Evolutionary conservation across 2,888 invertebrate species (phyloP).

Genomic region (Aphodius granarius): DNA sequence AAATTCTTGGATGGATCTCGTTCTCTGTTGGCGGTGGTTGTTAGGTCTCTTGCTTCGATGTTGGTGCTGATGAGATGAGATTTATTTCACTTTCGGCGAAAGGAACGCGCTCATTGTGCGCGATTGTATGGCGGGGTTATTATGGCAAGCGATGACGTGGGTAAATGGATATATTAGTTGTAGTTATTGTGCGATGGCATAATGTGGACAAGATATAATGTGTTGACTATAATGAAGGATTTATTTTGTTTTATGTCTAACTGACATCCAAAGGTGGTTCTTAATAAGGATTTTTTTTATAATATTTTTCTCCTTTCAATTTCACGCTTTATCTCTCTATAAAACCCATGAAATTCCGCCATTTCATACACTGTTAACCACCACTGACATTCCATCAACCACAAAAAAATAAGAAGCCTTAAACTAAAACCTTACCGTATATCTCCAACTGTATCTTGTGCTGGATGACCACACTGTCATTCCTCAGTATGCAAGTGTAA

Average conservation of each 20-base stretch:
- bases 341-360: background rate
- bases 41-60: background rate
- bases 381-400: background rate
- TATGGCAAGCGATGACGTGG: background rate
- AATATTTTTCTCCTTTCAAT: no score
- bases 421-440: slow-evolving; percentile 61
- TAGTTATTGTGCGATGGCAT: background rate
- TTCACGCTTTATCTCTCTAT: background rate
- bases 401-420: background rate
- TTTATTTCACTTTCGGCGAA: background rate
- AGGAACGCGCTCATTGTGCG: background rate
- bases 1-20: background rate
- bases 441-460: slow-evolving; percentile 69
- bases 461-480: slow-evolving; percentile 67
- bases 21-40: background rate
- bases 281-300: no score
- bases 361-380: background rate
- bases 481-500: slow-evolving; percentile 73
- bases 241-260: no score
- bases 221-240: background rate
- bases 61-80: background rate
- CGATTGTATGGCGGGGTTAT: background rate
- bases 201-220: background rate
- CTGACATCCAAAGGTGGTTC: no score
- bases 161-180: background rate